Conservation (phyloP, 2,888 invertebrate species). For the Charanyca ferruginea region DNA sequence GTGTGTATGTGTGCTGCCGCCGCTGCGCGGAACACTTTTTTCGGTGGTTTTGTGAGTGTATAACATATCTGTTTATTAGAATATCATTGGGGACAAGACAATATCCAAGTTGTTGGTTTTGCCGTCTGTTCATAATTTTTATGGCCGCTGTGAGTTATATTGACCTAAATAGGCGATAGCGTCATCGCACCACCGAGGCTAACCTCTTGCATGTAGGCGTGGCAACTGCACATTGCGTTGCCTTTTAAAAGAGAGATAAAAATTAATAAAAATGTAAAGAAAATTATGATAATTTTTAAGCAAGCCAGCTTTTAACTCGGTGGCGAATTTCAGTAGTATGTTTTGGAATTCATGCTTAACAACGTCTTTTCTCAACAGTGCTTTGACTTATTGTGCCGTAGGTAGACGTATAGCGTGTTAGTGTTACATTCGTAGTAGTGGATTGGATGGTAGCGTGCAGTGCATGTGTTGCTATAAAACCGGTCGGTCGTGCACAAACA, state of each 20-base stretch:
- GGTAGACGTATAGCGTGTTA: slow-evolving; percentile 69
- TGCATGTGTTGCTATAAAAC: slow-evolving; percentile 81
- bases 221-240: slow-evolving; percentile 69
- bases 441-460: slow-evolving; percentile 67
- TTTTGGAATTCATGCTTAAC: slow-evolving; percentile 38
- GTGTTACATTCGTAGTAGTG: slow-evolving; percentile 65
- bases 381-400: slow-evolving; percentile 30
- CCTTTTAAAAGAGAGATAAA: slow-evolving; percentile 35
- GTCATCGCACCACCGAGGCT: slow-evolving; percentile 81
- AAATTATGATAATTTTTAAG: slow-evolving; percentile 36
- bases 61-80: too few relatives aligned
- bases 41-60: too few relatives aligned
- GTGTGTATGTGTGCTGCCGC: too few relatives aligned
- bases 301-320: slow-evolving; percentile 23
- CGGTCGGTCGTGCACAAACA: slow-evolving; percentile 83
- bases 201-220: slow-evolving; percentile 80
- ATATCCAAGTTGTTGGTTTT: slow-evolving; percentile 50
- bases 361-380: slow-evolving; percentile 43
- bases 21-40: too few relatives aligned
- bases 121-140: slow-evolving; percentile 78
- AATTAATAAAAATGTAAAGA: slow-evolving; percentile 39
- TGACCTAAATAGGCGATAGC: slow-evolving; percentile 87
- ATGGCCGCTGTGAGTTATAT: slow-evolving; percentile 80
- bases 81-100: too few relatives aligned
- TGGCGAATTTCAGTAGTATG: slow-evolving; percentile 19